A percentile compares a stretch with the other conserved stretches of the same genome.
Evolutionary conservation across 2,797 vertebrate genomes (phyloP).

Genomic region (Prionace glauca): DNA sequence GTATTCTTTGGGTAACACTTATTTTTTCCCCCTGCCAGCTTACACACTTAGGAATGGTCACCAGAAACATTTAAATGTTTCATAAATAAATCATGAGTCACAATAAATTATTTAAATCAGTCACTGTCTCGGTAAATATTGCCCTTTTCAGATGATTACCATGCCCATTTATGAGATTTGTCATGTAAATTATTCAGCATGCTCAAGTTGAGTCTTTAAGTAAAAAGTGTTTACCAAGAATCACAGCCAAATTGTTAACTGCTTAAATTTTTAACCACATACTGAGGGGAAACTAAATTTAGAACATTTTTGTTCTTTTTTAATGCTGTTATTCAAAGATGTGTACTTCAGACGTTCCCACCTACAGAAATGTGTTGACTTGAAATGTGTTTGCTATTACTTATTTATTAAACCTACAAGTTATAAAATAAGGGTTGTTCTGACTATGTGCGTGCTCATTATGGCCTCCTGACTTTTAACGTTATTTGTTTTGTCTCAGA

Average conservation of each 20-base stretch:
- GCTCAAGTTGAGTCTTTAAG: conserved; percentile 19
- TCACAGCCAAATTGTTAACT: background rate
- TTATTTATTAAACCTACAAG: conserved; percentile 8
- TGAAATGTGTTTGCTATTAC: background rate
- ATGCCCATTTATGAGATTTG: conserved; percentile 8
- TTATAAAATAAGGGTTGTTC: background rate
- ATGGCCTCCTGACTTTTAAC: background rate
- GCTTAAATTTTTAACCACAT: conserved; percentile 17
- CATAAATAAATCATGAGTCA: conserved; percentile 19
- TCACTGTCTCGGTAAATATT: conserved; percentile 5
- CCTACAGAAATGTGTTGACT: background rate
- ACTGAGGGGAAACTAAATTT: background rate
- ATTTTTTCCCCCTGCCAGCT: background rate
- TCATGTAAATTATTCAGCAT: background rate
- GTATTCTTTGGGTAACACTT: background rate
- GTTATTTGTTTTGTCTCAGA: background rate
- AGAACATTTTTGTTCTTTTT: background rate
- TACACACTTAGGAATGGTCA: background rate
- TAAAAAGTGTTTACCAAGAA: conserved; percentile 13
- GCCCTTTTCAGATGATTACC: conserved; percentile 23
- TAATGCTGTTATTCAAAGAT: background rate
- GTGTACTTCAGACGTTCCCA: background rate
- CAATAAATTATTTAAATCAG: conserved; percentile 15
- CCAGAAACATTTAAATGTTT: background rate
- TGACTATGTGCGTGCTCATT: background rate